A percentile compares a stretch with the other conserved stretches of the same genome.
These are phyloP conservation scores for Dasyornis broadbenti DNA, from an alignment of 2,113 vertebrate genomes.

Conservation along the genomic window DNA sequence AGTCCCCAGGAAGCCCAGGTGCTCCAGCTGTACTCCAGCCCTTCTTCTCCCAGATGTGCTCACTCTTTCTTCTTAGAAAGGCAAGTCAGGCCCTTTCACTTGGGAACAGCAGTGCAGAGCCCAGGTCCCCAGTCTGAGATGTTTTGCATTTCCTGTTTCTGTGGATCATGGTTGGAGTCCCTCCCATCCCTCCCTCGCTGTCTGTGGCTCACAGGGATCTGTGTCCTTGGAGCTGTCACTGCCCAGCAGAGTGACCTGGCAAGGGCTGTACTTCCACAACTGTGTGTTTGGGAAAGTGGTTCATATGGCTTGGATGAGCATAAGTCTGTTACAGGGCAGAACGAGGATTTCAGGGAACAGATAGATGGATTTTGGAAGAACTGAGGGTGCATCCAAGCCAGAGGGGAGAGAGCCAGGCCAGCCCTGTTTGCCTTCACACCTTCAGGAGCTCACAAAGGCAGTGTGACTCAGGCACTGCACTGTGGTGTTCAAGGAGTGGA, in stretches of 20 bases:
- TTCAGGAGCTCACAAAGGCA: background rate
- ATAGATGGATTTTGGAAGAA: background rate
- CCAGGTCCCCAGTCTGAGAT: background rate
- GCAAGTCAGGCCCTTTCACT: background rate
- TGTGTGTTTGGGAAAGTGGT: background rate
- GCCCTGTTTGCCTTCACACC: background rate
- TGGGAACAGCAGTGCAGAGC: background rate
- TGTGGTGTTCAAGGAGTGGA: background rate
- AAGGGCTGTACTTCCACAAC: background rate
- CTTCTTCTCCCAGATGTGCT: background rate
- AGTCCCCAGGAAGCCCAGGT: background rate
- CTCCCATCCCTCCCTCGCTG: background rate
- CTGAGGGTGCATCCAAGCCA: background rate
- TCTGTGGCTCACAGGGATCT: background rate
- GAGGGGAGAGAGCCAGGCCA: background rate
- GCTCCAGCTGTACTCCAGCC: background rate
- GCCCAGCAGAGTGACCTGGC: background rate
- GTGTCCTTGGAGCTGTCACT: background rate
- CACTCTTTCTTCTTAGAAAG: background rate
- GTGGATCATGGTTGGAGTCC: background rate
- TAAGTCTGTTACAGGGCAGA: background rate
- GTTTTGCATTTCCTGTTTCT: background rate
- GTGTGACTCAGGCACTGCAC: background rate
- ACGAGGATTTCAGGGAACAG: background rate
- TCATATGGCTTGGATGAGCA: rapidly evolving